Evolutionary conservation across 2,113 vertebrate species (phyloP).

Genomic region (Oryzias woworae): DNA sequence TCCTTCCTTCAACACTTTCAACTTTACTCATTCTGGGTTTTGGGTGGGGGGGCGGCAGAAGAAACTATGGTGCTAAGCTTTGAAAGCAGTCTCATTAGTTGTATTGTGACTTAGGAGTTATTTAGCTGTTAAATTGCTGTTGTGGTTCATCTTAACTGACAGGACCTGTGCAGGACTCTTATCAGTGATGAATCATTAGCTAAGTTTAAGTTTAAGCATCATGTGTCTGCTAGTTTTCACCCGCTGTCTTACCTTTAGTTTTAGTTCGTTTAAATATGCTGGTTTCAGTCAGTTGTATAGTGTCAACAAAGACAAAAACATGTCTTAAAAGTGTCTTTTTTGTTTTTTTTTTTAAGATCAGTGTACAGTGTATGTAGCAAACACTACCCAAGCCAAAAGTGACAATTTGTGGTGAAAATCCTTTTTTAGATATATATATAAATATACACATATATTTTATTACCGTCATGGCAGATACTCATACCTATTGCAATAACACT

Average conservation of each 20-base stretch:
- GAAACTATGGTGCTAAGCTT: conserved; percentile 72
- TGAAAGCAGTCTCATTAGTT: conserved; percentile 46
- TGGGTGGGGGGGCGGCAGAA: not conserved
- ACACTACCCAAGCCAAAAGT: conserved; percentile 75
- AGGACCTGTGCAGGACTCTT: conserved; percentile 42
- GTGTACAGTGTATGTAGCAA: conserved; percentile 71
- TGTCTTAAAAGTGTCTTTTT: conserved; percentile 28
- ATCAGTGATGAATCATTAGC: not conserved
- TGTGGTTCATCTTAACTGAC: conserved; percentile 30
- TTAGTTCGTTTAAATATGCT: conserved; percentile 16
- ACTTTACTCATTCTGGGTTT: conserved; percentile 27
- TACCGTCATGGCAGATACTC: conserved; percentile 52
- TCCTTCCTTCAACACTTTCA: conserved; percentile 30
- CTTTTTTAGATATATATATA: conserved; percentile 22
- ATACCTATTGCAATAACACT: conserved; percentile 66
- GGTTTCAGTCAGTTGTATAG: conserved; percentile 24
- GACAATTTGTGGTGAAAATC: conserved; percentile 49
- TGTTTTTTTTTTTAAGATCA: conserved; percentile 5
- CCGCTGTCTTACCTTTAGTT: conserved; percentile 11
- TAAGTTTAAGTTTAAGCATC: conserved; percentile 10
- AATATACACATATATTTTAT: conserved; percentile 50
- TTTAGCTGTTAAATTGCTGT: conserved; percentile 53
- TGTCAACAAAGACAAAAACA: conserved; percentile 41
- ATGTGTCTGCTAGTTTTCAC: not conserved
- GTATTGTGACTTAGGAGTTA: conserved; percentile 48